These are phyloP conservation scores for Neoaliturus tenellus DNA, from an alignment of 2,888 invertebrate species.

Conservation along the genomic window DNA sequence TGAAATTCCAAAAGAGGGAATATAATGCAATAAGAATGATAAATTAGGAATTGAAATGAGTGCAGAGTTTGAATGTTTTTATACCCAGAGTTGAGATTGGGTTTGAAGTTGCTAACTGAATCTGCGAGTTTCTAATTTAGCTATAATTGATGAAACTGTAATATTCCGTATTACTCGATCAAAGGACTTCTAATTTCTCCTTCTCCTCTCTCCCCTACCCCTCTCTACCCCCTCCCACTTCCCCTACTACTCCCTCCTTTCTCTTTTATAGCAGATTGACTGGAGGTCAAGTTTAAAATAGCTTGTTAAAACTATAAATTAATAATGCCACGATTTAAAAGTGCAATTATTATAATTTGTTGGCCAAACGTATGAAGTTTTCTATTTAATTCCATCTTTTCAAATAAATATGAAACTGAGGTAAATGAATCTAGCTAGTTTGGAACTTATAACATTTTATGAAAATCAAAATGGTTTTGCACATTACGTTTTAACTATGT, in stretches of 20 bases:
- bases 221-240: slow-evolving; percentile 58
- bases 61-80: slow-evolving; percentile 22
- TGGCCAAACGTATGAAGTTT: no score
- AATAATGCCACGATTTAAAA: no score
- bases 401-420: no score
- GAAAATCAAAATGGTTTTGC: no score
- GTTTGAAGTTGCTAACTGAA: slow-evolving; percentile 30
- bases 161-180: slow-evolving; percentile 49
- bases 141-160: slow-evolving; percentile 49
- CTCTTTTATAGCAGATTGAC: no score
- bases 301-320: no score
- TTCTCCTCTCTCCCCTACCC: slow-evolving; percentile 58
- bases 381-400: no score
- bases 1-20: neutral
- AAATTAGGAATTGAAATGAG: slow-evolving; percentile 9
- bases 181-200: slow-evolving; percentile 64
- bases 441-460: no score
- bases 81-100: slow-evolving; percentile 37
- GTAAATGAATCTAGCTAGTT: no score
- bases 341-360: no score
- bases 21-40: neutral
- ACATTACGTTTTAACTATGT: no score
- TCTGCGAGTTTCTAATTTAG: slow-evolving; percentile 46
- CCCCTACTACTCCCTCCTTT: slow-evolving; percentile 57
- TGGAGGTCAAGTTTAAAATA: no score